These are phyloP conservation scores for Deilephila porcellus DNA, from an alignment of 2,888 invertebrate species.

Conservation along the genomic window DNA sequence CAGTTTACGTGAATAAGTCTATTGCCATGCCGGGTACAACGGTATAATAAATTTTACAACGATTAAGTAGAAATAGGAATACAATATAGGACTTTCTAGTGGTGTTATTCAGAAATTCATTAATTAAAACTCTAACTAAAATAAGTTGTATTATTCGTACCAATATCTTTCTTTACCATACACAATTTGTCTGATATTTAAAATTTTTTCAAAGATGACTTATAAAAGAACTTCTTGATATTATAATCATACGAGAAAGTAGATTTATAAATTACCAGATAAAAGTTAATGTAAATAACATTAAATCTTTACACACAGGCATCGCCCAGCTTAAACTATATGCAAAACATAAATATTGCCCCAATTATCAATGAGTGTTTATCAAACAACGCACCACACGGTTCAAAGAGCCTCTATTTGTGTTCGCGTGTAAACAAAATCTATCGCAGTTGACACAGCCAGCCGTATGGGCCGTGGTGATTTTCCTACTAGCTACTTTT, in stretches of 20 bases:
- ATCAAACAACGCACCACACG: constrained; percentile 6
- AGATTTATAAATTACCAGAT: background rate
- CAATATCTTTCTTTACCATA: no score
- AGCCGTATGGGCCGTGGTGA: constrained; percentile 38
- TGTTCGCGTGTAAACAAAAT: constrained; percentile 44
- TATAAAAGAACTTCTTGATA: no score
- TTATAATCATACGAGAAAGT: no score
- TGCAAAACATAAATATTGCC: constrained; percentile 1
- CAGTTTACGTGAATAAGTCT: no score
- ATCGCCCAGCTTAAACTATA: background rate
- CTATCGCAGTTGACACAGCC: constrained; percentile 42
- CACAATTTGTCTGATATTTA: no score
- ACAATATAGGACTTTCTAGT: no score
- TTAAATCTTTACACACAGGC: background rate
- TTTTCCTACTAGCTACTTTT: constrained; percentile 41
- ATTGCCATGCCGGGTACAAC: no score
- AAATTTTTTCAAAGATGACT: background rate
- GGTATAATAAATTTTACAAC: background rate
- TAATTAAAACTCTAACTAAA: no score
- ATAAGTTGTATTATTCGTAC: no score
- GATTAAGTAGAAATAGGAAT: no score
- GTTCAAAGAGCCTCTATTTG: constrained; percentile 45
- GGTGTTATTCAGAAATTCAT: no score
- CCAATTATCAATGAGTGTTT: constrained; percentile 15
- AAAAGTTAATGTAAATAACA: background rate